Evolutionary conservation across 92 coral and sea anemone species (phyloP), one percentile per base, ranked within the genome.

Genomic region (Porites rus): DNA sequence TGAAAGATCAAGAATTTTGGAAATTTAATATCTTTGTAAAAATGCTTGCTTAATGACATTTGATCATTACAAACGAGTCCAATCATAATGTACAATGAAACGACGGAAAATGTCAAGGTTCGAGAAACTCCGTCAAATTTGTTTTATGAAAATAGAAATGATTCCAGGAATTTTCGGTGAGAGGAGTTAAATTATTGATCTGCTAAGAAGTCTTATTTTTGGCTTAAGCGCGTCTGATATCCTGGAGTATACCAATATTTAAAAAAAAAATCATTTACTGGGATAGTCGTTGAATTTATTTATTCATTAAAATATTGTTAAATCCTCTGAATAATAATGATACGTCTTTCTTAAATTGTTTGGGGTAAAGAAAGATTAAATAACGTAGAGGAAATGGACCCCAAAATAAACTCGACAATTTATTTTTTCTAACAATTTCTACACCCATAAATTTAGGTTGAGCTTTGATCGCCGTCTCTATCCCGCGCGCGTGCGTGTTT

Each of bases 101-200:
- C 69, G 43, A 28, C 66, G 76, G 85, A 81, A 81, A 52, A 67
- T 54, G 50, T 24, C 69, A 81, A 81, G 51, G 9, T 68, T 21
- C n/a, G 56, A 25, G 17, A 51, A 24, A 64, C 85, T 28, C 46
- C 46, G 46, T 38, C 46, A 38, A 38, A 38, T 4, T 38, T 68
- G 11, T 25, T 25, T 24, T 28, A 56, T 65, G 58, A 81, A 69
- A 68, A 8, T 28, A 9, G 76, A 53, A 14, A 54, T 2, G 61
- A 56, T 56, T 38, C 46, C 46, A 38, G 46, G 46, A 38, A 38
- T 38, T 38, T 38, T 38, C 46, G 46, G 46, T 38, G 4, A 4
- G 22, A 65, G 24, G 24, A 65, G 24, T 21, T 7, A 65, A 65
- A 65, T 14, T 65, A 62, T 14, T 62, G 19, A 62, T 62, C 16